Percentiles rank a stretch among this genome's conserved stretches.
These are phyloP conservation scores for Schizaphis graminum DNA, from an alignment of 2,888 invertebrate species.

Conservation along the genomic window DNA sequence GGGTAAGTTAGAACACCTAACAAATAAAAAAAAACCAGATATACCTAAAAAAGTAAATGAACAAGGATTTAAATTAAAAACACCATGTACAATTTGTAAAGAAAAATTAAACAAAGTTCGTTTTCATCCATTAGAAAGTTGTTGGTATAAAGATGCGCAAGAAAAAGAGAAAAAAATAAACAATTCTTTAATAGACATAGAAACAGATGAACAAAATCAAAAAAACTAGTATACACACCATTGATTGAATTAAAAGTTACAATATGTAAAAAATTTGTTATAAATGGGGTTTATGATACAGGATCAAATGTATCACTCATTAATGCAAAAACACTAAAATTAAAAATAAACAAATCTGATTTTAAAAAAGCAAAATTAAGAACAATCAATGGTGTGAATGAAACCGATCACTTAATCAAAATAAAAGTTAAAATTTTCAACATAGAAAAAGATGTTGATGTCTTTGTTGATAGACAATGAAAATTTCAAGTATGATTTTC, in stretches of 20 bases:
- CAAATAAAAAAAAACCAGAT: neutral
- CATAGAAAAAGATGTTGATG: conserved; percentile 50
- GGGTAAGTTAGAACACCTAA: neutral
- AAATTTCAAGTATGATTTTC: conserved; percentile 63
- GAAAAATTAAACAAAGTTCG: neutral
- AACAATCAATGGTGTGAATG: conserved; percentile 66
- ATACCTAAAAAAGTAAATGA: neutral
- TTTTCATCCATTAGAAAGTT: conserved; percentile 18
- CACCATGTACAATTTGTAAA: conserved; percentile 38
- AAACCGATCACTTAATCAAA: conserved; percentile 64
- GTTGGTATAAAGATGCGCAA: conserved; percentile 1
- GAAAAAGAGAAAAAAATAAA: conserved; percentile 26
- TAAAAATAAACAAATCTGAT: conserved; percentile 6
- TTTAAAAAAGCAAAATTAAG: conserved; percentile 57
- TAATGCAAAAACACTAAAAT: conserved; percentile 31
- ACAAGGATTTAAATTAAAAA: neutral
- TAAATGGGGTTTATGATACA: conserved; percentile 43
- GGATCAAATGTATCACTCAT: conserved; percentile 56
- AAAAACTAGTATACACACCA: conserved; percentile 48
- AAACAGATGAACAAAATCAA: conserved; percentile 17
- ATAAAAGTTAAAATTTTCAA: conserved; percentile 66
- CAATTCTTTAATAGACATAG: conserved; percentile 29
- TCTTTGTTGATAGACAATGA: conserved; percentile 58
- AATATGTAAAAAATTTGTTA: neutral
- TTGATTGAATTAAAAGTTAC: conserved; percentile 42